phyloP scores from a whole-genome alignment of 2,113 vertebrate genomes.

The Ptyas mucosa region DNA sequence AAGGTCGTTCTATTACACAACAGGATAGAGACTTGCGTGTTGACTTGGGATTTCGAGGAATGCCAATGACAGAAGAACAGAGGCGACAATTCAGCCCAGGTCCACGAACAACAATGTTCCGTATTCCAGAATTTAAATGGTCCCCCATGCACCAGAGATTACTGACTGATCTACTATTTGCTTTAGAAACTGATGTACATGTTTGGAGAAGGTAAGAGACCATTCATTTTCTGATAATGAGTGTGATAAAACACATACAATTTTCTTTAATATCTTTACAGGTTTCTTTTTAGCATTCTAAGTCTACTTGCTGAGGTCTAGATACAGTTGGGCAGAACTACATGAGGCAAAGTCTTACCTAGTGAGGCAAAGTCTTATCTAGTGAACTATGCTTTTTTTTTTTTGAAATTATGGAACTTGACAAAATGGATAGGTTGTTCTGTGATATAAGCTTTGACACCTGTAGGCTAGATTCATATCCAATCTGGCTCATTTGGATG shows the following conservation, averaged over 20 bases:
- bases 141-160: conserved; percentile 97
- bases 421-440: neutral
- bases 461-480: neutral
- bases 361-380: neutral
- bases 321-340: neutral
- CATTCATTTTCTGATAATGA: neutral
- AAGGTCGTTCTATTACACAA: conserved; percentile 83
- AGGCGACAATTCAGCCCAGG: conserved; percentile 96
- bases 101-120: conserved; percentile 98
- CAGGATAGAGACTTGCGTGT: conserved; percentile 93
- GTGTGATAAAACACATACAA: neutral
- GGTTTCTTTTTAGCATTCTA: neutral
- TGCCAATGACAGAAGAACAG: conserved; percentile 99
- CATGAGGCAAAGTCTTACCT: neutral
- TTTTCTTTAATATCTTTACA: neutral
- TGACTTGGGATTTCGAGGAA: conserved; percentile 94
- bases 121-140: conserved; percentile 99
- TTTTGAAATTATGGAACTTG: neutral
- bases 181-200: conserved; percentile 96
- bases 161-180: conserved; percentile 94
- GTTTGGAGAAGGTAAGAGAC: conserved; percentile 93
- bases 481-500: neutral
- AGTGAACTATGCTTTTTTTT: neutral
- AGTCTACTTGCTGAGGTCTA: neutral
- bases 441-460: neutral